Evolutionary conservation across 1,140 invertebrate genomes (phyloP).

Genomic region (Brachionus asplanchnoidis): DNA sequence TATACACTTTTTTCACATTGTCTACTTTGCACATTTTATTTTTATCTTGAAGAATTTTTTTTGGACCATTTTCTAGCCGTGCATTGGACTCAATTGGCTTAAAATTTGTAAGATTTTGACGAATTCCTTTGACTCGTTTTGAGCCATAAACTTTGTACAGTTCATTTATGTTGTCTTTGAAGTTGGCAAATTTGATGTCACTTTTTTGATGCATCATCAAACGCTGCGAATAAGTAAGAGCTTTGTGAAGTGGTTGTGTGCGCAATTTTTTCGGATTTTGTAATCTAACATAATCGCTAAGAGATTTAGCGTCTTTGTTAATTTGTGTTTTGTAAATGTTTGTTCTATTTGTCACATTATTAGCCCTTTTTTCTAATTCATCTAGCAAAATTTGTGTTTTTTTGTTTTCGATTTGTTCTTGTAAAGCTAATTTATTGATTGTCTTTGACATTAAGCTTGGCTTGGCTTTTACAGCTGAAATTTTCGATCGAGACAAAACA

Average conservation of each 20-base stretch:
- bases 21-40: background rate
- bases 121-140: background rate
- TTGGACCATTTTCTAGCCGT: background rate
- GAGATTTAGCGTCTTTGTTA: background rate
- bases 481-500: background rate
- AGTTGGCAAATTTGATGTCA: background rate
- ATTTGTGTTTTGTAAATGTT: background rate
- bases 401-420: background rate
- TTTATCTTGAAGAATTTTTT: background rate
- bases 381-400: background rate
- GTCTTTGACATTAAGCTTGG: constrained; percentile 26
- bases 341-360: background rate
- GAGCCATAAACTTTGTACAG: constrained; percentile 22
- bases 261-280: constrained; percentile 20
- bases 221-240: background rate
- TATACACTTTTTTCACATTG: background rate
- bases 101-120: background rate
- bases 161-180: background rate
- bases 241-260: background rate
- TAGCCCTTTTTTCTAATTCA: constrained; percentile 16
- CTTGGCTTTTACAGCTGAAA: background rate
- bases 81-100: background rate
- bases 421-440: background rate
- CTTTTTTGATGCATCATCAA: constrained; percentile 26
- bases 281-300: background rate